Evolutionary conservation across 2,113 vertebrate species (phyloP).

Genomic region (Megaceryle maxima): DNA sequence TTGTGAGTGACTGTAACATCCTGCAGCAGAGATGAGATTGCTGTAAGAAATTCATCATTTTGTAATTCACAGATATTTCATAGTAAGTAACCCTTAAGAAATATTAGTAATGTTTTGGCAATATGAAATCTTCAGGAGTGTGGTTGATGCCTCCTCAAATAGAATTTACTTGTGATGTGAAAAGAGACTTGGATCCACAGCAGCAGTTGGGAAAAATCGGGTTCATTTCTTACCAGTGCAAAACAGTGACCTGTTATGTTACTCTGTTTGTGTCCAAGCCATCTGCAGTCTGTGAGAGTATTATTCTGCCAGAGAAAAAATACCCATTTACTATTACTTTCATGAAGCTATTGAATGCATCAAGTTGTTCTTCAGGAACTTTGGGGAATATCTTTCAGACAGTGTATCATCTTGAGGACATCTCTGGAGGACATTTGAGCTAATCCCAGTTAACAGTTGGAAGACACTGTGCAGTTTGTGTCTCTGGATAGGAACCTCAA

Average conservation of each 20-base stretch:
- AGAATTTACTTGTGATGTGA: background rate
- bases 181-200: background rate
- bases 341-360: background rate
- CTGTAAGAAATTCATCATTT: background rate
- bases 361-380: background rate
- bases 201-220: rapidly evolving
- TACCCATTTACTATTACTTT: background rate
- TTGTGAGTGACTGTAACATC: background rate
- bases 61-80: background rate
- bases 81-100: background rate
- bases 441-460: background rate
- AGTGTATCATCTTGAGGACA: background rate
- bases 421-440: background rate
- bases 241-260: background rate
- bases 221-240: background rate
- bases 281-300: background rate
- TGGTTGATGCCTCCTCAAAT: background rate
- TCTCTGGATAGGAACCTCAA: background rate
- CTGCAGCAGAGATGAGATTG: background rate
- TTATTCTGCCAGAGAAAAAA: background rate
- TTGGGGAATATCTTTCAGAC: background rate
- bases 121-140: background rate
- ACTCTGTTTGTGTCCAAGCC: background rate
- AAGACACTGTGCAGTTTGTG: background rate
- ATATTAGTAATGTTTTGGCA: background rate